Conservation (phyloP, 2,113 vertebrate genomes). For the Albula goreensis region DNA sequence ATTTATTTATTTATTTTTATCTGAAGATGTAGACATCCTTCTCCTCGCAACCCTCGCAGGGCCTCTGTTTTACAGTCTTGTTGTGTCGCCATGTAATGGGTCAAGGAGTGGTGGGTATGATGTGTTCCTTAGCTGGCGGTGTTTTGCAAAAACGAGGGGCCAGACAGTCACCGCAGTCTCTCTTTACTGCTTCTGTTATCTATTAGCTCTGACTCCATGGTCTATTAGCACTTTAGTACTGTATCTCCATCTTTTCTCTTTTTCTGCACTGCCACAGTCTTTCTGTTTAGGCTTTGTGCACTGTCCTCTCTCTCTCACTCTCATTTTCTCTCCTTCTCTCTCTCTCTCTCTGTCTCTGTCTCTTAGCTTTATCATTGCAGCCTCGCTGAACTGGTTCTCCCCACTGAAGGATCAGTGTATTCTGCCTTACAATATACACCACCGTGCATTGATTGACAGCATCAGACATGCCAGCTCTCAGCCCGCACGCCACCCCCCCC, state of each 20-base stretch:
- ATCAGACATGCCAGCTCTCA: too few relatives aligned
- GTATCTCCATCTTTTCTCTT: not conserved
- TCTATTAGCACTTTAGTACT: not conserved
- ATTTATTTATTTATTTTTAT: not conserved
- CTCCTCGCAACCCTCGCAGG: not conserved
- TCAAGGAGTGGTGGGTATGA: constrained; percentile 4
- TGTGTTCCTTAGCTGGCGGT: not conserved
- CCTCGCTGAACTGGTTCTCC: too few relatives aligned
- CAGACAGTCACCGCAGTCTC: not conserved
- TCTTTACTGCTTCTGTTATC: not conserved
- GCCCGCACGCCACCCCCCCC: too few relatives aligned
- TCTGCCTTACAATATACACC: too few relatives aligned
- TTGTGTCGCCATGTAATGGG: not conserved
- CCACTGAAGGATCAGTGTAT: too few relatives aligned
- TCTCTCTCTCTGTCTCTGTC: not conserved
- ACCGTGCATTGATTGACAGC: too few relatives aligned
- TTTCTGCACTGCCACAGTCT: not conserved
- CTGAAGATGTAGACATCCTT: not conserved
- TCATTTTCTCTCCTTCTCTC: not conserved
- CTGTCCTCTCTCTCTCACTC: not conserved
- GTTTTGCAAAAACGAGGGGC: not conserved
- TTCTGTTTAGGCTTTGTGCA: not conserved
- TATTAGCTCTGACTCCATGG: not conserved
- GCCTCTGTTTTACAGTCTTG: constrained; percentile 9
- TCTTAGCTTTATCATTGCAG: too few relatives aligned